Conservation (phyloP, 2,888 invertebrate genomes). For the Byasa hedistus region DNA sequence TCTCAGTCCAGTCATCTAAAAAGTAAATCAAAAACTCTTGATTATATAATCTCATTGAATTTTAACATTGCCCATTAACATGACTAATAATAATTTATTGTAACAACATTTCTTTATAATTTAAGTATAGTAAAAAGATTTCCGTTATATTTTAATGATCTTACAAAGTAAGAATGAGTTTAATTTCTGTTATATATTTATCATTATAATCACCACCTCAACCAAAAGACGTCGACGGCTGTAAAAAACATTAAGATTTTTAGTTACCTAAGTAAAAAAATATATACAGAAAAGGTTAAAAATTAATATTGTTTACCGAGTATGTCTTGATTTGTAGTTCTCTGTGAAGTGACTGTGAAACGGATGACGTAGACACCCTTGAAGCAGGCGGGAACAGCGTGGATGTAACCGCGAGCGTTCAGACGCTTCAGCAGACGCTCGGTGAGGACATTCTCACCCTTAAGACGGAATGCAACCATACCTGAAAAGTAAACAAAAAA, state of each 20-base stretch:
- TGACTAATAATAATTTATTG: no score
- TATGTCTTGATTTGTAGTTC: slow-evolving; percentile 89
- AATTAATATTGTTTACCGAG: slow-evolving; percentile 53
- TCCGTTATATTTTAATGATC: no score
- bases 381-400: slow-evolving; percentile 96
- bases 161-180: no score
- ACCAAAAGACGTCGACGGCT: no score
- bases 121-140: no score
- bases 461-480: slow-evolving; percentile 94
- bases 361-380: slow-evolving; percentile 94
- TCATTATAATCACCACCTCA: no score
- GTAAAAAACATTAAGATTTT: no score
- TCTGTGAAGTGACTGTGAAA: slow-evolving; percentile 95
- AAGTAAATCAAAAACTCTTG: slow-evolving; percentile 16
- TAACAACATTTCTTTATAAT: no score
- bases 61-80: no score
- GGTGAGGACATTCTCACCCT: slow-evolving; percentile 91
- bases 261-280: no score
- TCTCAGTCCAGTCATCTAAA: slow-evolving; percentile 92
- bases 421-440: slow-evolving; percentile 92
- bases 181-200: no score
- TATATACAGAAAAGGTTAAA: background rate
- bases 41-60: background rate
- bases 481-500: slow-evolving; percentile 59
- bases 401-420: slow-evolving; percentile 92